Conservation (phyloP, 2,113 vertebrate genomes). For the Bubo blakistoni region DNA sequence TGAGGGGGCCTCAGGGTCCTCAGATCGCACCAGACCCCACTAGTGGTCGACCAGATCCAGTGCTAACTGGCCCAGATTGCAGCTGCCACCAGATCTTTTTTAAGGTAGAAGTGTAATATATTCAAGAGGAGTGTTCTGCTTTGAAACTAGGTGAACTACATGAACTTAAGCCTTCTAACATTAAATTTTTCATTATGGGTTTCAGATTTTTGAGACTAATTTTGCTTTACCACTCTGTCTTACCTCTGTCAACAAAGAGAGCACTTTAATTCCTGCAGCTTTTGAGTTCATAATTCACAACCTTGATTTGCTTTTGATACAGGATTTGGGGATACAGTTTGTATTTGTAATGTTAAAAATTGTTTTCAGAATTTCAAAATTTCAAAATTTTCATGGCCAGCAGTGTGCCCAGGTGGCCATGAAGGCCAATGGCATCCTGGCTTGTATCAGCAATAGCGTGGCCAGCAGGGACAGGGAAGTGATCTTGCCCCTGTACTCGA, state of each 20-base stretch:
- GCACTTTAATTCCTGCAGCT: not conserved
- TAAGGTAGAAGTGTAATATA: not conserved
- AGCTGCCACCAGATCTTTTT: not conserved
- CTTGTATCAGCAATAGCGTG: no score
- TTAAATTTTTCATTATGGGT: not conserved
- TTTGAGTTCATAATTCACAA: not conserved
- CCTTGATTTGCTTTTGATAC: not conserved
- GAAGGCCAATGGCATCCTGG: no score
- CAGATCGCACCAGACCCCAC: not conserved
- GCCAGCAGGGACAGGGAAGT: no score
- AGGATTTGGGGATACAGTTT: not conserved
- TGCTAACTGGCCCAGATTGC: not conserved
- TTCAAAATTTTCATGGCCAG: no score
- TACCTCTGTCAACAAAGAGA: not conserved
- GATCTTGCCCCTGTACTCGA: no score
- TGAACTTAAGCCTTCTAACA: not conserved
- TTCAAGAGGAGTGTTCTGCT: not conserved
- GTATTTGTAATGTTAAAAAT: not conserved
- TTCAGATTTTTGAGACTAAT: not conserved
- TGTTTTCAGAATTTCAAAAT: not conserved
- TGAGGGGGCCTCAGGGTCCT: not conserved
- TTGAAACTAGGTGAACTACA: not conserved
- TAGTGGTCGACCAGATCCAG: not conserved
- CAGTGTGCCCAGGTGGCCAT: no score
- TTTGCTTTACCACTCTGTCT: not conserved